Conservation (phyloP, 2,113 vertebrate genomes). For the Xyliphius kryptos region DNA sequence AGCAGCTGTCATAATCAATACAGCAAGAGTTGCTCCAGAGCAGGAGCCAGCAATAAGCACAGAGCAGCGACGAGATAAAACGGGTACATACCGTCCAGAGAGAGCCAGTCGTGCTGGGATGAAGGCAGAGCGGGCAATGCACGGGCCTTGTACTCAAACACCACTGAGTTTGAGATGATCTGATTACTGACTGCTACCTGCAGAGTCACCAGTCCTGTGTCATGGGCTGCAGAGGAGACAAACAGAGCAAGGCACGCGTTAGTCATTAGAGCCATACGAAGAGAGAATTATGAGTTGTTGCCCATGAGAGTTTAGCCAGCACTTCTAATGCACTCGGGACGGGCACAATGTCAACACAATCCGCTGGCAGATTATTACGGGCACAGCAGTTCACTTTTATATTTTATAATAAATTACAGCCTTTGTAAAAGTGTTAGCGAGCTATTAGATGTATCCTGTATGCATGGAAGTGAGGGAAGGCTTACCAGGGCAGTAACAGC, state of each 20-base stretch:
- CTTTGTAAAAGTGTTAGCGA: too few species aligned
- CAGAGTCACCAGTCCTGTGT: conserved; percentile 95
- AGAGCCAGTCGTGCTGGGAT: conserved; percentile 98
- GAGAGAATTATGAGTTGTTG: conserved; percentile 3
- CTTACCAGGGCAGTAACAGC: conserved; percentile 97
- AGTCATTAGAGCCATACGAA: conserved; percentile 30
- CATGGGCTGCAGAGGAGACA: conserved; percentile 80
- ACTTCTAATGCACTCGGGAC: conserved; percentile 3
- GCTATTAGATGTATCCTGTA: background rate
- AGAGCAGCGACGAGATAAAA: too few species aligned
- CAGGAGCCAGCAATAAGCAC: too few species aligned
- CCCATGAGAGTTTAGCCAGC: conserved; percentile 15
- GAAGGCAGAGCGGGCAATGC: conserved; percentile 93
- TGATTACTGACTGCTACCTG: conserved; percentile 98
- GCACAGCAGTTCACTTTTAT: too few species aligned
- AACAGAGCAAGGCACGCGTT: background rate
- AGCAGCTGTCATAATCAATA: too few species aligned
- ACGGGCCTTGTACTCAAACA: conserved; percentile 97
- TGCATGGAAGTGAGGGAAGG: background rate
- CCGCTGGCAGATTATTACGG: too few species aligned
- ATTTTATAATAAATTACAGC: too few species aligned
- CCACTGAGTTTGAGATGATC: conserved; percentile 98
- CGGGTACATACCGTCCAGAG: conserved; percentile 91
- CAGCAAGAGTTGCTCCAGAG: too few species aligned
- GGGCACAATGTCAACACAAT: too few species aligned